phyloP scores from a whole-genome alignment of 2,888 invertebrate genomes.

The Pterobdella sp. region DNA sequence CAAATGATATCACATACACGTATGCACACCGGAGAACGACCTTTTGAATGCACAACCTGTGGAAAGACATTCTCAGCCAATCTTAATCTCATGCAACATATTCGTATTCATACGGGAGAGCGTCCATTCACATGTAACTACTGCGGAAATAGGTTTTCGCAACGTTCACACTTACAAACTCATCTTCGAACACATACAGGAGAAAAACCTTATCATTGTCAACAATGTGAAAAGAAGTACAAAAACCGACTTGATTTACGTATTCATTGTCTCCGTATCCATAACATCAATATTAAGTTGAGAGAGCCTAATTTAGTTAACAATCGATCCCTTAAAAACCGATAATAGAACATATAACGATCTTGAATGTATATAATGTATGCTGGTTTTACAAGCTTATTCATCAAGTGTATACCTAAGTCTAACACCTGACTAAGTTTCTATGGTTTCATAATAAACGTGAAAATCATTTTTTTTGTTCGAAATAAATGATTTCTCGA shows the following conservation, averaged over 20 bases:
- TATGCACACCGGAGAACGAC: slow-evolving; percentile 31
- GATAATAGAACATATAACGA: not conserved
- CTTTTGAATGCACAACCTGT: slow-evolving; percentile 26
- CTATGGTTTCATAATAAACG: slow-evolving; percentile 6
- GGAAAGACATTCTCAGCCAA: slow-evolving; percentile 31
- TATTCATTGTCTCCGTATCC: slow-evolving; percentile 29
- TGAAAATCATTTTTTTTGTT: not conserved
- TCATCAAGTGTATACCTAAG: not conserved
- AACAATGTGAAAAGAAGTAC: slow-evolving; percentile 29
- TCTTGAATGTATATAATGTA: slow-evolving; percentile 6
- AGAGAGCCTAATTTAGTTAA: slow-evolving; percentile 22
- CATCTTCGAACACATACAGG: slow-evolving; percentile 32
- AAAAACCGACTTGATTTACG: slow-evolving; percentile 30
- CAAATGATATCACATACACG: slow-evolving; percentile 26
- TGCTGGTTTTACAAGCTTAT: not conserved
- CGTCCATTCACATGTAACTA: slow-evolving; percentile 28
- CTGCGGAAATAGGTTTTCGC: slow-evolving; percentile 29
- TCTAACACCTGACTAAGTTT: not conserved
- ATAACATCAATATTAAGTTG: slow-evolving; percentile 30
- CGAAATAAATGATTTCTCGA: not conserved
- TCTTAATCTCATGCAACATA: slow-evolving; percentile 26
- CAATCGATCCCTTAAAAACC: not conserved
- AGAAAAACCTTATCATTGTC: slow-evolving; percentile 32
- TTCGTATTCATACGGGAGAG: slow-evolving; percentile 31
- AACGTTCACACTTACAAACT: slow-evolving; percentile 25